Conservation (phyloP, 2,113 vertebrate genomes). For the Myrmophylax atrothorax region DNA sequence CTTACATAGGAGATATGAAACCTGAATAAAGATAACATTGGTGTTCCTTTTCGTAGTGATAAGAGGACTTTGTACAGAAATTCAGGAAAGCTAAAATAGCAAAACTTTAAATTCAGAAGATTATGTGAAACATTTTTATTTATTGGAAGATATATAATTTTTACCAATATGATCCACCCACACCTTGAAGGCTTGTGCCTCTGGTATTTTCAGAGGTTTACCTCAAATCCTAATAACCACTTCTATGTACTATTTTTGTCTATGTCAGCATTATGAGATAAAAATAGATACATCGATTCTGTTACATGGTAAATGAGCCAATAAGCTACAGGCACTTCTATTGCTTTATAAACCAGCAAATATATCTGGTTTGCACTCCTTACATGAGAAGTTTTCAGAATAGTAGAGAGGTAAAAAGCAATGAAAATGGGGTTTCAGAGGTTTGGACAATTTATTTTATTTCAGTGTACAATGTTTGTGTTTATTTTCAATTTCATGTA, state of each 20-base stretch:
- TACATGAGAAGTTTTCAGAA: background rate
- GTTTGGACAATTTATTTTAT: background rate
- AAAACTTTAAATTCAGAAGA: background rate
- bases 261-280: background rate
- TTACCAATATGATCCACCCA: background rate
- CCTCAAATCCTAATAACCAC: background rate
- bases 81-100: background rate
- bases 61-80: background rate
- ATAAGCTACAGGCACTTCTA: background rate
- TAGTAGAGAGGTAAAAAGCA: background rate
- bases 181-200: background rate
- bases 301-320: background rate
- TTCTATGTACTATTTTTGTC: background rate
- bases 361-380: background rate
- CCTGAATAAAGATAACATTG: background rate
- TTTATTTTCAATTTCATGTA: background rate
- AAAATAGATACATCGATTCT: background rate
- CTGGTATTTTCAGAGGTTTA: background rate
- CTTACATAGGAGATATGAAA: background rate
- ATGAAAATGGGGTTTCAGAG: background rate
- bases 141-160: background rate
- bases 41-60: background rate
- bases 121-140: background rate
- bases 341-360: background rate
- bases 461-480: background rate